Evolutionary conservation across 2,113 vertebrate species (phyloP).

Genomic region (Promerops cafer): DNA sequence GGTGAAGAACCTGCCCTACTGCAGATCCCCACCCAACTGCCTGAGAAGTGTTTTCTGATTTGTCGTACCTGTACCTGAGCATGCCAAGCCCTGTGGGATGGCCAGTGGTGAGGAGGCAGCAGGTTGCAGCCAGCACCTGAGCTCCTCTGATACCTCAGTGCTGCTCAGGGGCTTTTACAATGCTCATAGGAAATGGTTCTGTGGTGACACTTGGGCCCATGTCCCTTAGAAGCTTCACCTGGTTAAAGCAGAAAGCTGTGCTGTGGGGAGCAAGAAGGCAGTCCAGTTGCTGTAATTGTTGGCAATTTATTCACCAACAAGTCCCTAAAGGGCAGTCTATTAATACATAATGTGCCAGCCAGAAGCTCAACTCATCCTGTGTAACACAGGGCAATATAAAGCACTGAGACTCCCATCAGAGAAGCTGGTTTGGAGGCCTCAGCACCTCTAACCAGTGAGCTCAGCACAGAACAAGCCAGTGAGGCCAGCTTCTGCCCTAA

Average conservation of each 20-base stretch:
- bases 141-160: not conserved
- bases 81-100: rapidly evolving
- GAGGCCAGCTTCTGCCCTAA: not conserved
- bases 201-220: rapidly evolving
- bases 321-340: not conserved
- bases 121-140: not conserved
- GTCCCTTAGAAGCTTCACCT: not conserved
- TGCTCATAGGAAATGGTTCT: not conserved
- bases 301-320: not conserved
- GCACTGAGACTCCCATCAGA: not conserved
- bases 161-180: not conserved
- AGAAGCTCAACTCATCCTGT: not conserved
- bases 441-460: not conserved
- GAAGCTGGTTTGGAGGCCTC: not conserved
- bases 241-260: not conserved
- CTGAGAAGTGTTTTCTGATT: not conserved
- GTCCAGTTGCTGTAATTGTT: not conserved
- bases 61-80: not conserved
- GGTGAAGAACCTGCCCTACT: not conserved
- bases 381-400: not conserved
- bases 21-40: not conserved
- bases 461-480: not conserved
- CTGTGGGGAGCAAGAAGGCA: not conserved
- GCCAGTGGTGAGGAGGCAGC: not conserved
- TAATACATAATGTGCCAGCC: not conserved